Percentiles rank a stretch among this genome's conserved stretches.
Evolutionary conservation across 2,888 invertebrate genomes (phyloP).

Genomic region (Epirrhoe alternata): DNA sequence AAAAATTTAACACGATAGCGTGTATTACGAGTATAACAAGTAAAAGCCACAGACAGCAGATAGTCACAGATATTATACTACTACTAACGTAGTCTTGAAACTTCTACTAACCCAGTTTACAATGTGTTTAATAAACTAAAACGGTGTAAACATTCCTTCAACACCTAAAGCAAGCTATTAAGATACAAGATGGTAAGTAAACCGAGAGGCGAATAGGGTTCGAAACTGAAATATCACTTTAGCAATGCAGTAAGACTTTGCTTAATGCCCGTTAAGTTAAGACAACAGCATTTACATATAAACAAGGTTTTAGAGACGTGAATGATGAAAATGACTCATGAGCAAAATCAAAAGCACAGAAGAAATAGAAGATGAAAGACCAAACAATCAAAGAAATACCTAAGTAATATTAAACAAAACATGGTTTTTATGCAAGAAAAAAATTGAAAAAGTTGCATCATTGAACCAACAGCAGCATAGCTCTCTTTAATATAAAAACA

Average conservation of each 20-base stretch:
- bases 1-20: too few species aligned
- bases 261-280: slow-evolving; percentile 5
- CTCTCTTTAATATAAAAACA: too few species aligned
- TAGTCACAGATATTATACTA: not conserved
- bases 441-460: too few species aligned
- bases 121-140: slow-evolving; percentile 5
- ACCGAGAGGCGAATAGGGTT: slow-evolving; percentile 14
- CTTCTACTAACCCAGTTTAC: not conserved
- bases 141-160: slow-evolving; percentile 9
- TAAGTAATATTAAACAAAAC: too few species aligned
- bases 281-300: not conserved
- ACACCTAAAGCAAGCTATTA: slow-evolving; percentile 22
- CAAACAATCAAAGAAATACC: too few species aligned
- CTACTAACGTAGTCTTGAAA: not conserved
- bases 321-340: not conserved
- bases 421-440: too few species aligned
- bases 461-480: too few species aligned
- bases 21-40: too few species aligned
- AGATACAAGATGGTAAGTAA: slow-evolving; percentile 20
- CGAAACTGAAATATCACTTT: slow-evolving; percentile 19
- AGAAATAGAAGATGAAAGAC: too few species aligned
- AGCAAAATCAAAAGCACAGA: not conserved
- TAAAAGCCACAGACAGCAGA: not conserved
- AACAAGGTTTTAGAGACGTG: too few species aligned
- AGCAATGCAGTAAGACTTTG: slow-evolving; percentile 7